Percentiles rank a stretch among this genome's conserved stretches.
phyloP scores from a whole-genome alignment of 23 tunicate genomes.

The Trididemnum nubilum region DNA sequence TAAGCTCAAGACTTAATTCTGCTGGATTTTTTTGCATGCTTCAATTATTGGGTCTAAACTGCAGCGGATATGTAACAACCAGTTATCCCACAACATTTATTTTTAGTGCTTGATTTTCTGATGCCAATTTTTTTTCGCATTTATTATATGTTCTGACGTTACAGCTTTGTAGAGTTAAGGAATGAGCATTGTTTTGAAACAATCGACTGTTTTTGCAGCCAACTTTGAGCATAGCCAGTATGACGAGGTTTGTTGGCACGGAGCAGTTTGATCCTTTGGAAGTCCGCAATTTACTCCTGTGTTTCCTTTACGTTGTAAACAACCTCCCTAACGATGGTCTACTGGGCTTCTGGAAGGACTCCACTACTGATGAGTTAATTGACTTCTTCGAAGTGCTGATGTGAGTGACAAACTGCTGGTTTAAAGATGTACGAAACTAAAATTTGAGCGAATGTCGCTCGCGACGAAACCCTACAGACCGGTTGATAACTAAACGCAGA shows the following conservation, averaged over 20 bases:
- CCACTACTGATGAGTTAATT: conserved; percentile 76
- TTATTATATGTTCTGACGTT: too few relatives aligned
- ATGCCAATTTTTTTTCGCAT: too few relatives aligned
- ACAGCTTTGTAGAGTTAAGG: too few relatives aligned
- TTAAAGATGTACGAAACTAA: not conserved
- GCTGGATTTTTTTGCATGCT: too few relatives aligned
- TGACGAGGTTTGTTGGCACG: conserved; percentile 19
- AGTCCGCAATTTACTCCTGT: conserved; percentile 66
- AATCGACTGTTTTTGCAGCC: not conserved
- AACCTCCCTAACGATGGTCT: conserved; percentile 72
- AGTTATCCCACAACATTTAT: too few relatives aligned
- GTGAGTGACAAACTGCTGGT: conserved; percentile 45
- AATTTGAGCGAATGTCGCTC: not conserved
- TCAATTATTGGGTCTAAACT: too few relatives aligned
- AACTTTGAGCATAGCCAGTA: conserved; percentile 48
- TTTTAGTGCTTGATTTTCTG: too few relatives aligned
- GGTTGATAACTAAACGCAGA: too few relatives aligned
- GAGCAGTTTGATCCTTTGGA: conserved; percentile 65
- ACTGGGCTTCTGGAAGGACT: conserved; percentile 85
- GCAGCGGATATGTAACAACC: too few relatives aligned
- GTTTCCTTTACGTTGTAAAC: conserved; percentile 73
- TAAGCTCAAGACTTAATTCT: too few relatives aligned
- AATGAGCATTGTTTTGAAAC: too few relatives aligned
- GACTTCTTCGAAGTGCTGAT: conserved; percentile 84
- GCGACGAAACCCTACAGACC: too few relatives aligned